Base-by-base conservation (phyloP, 1,140 invertebrate genomes). In the Leptoteleia sp. region DNA sequence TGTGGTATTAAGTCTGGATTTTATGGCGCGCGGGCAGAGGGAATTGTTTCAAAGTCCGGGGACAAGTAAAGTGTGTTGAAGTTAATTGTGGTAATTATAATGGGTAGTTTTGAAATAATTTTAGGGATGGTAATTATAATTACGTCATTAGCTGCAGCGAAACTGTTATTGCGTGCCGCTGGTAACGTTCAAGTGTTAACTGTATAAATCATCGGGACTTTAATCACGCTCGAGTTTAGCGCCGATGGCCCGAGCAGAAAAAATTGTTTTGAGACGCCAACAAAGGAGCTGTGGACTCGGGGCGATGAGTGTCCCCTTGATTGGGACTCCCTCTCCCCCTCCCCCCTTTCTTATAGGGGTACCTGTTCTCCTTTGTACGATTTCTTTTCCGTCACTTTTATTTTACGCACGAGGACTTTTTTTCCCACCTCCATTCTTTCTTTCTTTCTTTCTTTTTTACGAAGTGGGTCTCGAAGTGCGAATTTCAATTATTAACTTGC, bases 21-120 rank as follows among this genome's bases (percentile, higher is more conserved):
- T 77, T 70, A 77, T 77, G 52, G 73, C 64, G 64, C 43, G 57
- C 64, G 31, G 59, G 73, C 35, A 38, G 59, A 42, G 59, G 73
- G 38, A 70, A 65, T 77, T 70, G 65, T 71, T 77, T 52, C 48
- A 57, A 71, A 77, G 73, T 77, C 65, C 45, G 65, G 73, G 73
- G 64, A 77, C 73, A 77, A 77, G 65, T 55, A 65, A 77, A 77
- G 73, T 71, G 65, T 54, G 65, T 77, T 77, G 65, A 77, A 77
- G 73, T 77, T 77, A 77, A 77, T 77, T 70, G 73, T 77, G 73
- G 73, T 77, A 70, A 77, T 77, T 77, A 77, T 77, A 71, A 77
- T 77, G 50, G 65, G 73, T 70, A 77, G 65, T 77, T 70, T 70
- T 77, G 65, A 77, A 77, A 77, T 77, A 64, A 77, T 77, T 77